Conservation (phyloP, 2,888 invertebrate genomes). For the Cordylochernes scorpioides region DNA sequence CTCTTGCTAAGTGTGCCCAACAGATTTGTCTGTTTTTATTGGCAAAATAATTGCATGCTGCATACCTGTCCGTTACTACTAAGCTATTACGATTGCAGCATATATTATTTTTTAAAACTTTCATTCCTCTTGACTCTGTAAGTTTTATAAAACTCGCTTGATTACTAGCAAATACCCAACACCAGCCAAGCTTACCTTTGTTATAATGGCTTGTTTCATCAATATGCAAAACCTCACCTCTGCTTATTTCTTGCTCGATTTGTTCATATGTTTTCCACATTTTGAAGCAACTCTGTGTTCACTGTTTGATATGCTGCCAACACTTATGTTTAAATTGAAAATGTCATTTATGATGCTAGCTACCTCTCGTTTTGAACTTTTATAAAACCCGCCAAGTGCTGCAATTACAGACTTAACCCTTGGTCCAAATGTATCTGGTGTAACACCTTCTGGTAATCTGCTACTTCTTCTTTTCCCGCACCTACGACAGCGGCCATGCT, state of each 20-base stretch:
- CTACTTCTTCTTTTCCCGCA: neutral
- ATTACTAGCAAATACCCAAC: neutral
- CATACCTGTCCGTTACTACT: neutral
- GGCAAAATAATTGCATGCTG: neutral
- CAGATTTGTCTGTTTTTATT: neutral
- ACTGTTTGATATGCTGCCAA: conserved; percentile 1
- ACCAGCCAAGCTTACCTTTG: conserved; percentile 1
- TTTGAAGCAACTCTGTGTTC: neutral
- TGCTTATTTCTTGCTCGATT: neutral
- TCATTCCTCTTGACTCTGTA: neutral
- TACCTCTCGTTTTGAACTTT: neutral
- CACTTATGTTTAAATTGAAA: neutral
- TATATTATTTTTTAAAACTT: neutral
- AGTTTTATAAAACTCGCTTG: neutral
- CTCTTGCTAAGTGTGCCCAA: neutral
- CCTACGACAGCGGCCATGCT: neutral
- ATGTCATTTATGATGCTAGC: conserved; percentile 1
- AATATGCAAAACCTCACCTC: neutral
- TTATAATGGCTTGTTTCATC: neutral
- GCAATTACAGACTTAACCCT: neutral
- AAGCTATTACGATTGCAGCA: neutral
- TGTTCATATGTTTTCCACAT: neutral
- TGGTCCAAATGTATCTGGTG: conserved; percentile 1
- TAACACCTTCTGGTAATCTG: neutral
- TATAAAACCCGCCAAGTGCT: neutral